Percentiles rank a stretch among this genome's conserved stretches.
Conservation (phyloP, 1,140 invertebrate genomes). For the Drosophila subpulchrella region DNA sequence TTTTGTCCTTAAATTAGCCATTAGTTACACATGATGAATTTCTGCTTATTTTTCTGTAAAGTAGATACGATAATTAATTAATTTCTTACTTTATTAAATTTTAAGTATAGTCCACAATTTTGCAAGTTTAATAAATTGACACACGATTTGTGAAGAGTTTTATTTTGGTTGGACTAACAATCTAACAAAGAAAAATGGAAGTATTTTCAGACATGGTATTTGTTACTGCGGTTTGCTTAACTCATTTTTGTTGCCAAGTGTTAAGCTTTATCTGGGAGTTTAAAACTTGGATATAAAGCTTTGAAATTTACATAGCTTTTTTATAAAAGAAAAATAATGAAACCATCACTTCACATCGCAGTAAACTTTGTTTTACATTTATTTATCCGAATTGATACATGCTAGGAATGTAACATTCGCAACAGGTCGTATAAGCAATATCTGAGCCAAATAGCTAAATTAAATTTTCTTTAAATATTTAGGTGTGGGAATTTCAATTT, state of each 20-base stretch:
- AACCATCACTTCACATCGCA: background rate
- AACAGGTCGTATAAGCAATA: too few species aligned
- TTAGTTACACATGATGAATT: slow-evolving; percentile 20
- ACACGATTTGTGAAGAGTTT: slow-evolving; percentile 10
- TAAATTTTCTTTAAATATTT: too few species aligned
- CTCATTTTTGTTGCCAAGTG: background rate
- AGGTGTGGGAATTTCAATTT: too few species aligned
- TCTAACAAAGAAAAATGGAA: background rate
- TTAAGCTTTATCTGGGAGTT: background rate
- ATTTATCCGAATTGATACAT: too few species aligned
- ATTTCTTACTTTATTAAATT: slow-evolving; percentile 27
- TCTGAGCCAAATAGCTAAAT: too few species aligned
- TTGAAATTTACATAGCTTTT: background rate
- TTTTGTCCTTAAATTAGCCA: slow-evolving; percentile 59
- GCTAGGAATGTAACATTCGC: too few species aligned
- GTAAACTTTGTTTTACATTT: too few species aligned
- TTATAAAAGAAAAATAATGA: too few species aligned
- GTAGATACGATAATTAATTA: slow-evolving; percentile 36
- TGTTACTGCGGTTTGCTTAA: too few species aligned
- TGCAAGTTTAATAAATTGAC: slow-evolving; percentile 48
- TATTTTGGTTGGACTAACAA: background rate
- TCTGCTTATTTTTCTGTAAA: slow-evolving; percentile 38
- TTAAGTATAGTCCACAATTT: slow-evolving; percentile 41
- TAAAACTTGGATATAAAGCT: background rate
- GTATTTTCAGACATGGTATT: too few species aligned